Evolutionary conservation across 2,797 vertebrate species (phyloP).

Genomic region (Myripristis jacobus): DNA sequence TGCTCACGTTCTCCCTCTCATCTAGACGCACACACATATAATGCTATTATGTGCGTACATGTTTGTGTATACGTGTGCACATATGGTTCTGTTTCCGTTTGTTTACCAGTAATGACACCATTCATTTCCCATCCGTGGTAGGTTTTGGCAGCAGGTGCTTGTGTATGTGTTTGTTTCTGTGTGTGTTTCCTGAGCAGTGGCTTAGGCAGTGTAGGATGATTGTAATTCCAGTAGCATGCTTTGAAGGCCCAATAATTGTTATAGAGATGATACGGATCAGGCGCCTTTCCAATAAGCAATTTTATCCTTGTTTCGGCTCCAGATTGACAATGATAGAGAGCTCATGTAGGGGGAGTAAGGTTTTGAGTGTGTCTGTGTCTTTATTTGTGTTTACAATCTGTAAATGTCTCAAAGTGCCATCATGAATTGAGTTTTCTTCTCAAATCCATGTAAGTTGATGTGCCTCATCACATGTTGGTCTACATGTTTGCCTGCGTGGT

Average conservation of each 20-base stretch:
- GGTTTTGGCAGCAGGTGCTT: conserved; percentile 42
- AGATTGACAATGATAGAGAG: conserved; percentile 39
- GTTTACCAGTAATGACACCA: conserved; percentile 37
- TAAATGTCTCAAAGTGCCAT: too few relatives aligned
- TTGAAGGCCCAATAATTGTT: conserved; percentile 69
- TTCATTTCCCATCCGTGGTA: conserved; percentile 29
- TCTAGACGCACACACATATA: conserved; percentile 24
- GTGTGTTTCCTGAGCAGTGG: conserved; percentile 26
- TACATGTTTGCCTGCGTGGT: conserved; percentile 8
- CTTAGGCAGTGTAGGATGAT: conserved; percentile 36
- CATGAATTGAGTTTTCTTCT: too few relatives aligned
- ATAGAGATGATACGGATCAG: conserved; percentile 69
- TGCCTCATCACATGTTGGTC: too few relatives aligned
- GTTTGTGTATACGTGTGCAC: conserved; percentile 34
- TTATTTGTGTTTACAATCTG: neutral
- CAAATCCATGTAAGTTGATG: too few relatives aligned
- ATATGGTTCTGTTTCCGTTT: conserved; percentile 54
- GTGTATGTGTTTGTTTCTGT: conserved; percentile 10
- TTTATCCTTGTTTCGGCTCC: conserved; percentile 61
- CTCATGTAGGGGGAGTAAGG: conserved; percentile 11
- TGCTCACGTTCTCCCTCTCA: conserved; percentile 41
- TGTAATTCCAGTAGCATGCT: conserved; percentile 60
- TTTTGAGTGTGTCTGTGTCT: neutral
- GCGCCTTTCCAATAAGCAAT: conserved; percentile 66
- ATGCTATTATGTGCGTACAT: conserved; percentile 33